Evolutionary conservation across 2,888 invertebrate species (phyloP), one percentile per base, ranked within the genome.

Genomic region (Xylota segnis): DNA sequence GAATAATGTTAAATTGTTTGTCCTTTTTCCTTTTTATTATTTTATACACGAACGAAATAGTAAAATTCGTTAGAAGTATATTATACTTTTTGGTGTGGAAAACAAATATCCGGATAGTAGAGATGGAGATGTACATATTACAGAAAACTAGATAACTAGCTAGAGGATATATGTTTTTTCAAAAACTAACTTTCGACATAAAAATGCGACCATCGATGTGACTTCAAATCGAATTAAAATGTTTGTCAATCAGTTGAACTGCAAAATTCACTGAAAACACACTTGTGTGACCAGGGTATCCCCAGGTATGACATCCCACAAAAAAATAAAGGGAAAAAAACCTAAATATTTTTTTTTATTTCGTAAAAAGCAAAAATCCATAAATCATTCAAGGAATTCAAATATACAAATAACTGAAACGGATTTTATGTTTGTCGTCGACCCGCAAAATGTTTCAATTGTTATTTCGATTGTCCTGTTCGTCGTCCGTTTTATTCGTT

Each of bases 381-480:
- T 43, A 65, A 71, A 61, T 71, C 37, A 77, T 70, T 63, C 70
- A 14, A 59, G 43, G 50, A 63, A 56, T 40, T 82, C 40, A 71
- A 71, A 63, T 40, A 56, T 65, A 71, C 40, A 71, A 58, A 66
- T 14, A 59, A 16, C 16, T 5, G 18, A 43, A 54, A 18, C 10
- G 6, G 66, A n/a, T 71, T 61, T 29, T 66, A 16, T 37, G 50
- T 32, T 40, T 45, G 29, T 52, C 9, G 23, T 34, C 34, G 9
- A 16, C 5, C 56, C 29, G 9, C 40, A 75, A 83, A 68, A 75
- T 81, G 61, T 75, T 68, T 75, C 81, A 68, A 81, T 81, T 81
- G 58, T 72, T 61, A 23, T 32, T 34, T 37, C 43, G 45, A 37
- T 58, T 71, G 65, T 45, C 63, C 58, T 47, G 47, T 61, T 29